Conservation (phyloP, 2,888 invertebrate genomes). For the Fragum fragum region DNA sequence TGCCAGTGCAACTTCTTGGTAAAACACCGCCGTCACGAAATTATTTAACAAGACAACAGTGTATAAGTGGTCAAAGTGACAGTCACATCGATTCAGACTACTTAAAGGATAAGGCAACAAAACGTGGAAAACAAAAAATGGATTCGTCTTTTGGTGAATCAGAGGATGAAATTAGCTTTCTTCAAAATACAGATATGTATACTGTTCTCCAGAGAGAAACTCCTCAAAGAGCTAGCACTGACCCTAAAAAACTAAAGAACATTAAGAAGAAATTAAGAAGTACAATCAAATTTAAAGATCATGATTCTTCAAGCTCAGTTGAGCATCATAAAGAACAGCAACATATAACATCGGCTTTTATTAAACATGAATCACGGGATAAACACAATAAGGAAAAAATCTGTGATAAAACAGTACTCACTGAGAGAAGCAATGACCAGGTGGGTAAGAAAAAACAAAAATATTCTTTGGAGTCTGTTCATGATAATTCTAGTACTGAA, state of each 20-base stretch:
- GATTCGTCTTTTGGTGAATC: slow-evolving; percentile 38
- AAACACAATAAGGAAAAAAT: not conserved
- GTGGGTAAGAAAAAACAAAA: too few relatives aligned
- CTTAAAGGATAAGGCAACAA: not conserved
- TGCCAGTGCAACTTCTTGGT: not conserved
- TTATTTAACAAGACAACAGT: slow-evolving; percentile 32
- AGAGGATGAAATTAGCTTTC: slow-evolving; percentile 41
- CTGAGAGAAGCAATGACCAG: not conserved
- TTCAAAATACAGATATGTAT: slow-evolving; percentile 36
- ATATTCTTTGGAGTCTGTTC: too few relatives aligned
- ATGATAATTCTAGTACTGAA: too few relatives aligned
- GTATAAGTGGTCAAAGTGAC: not conserved
- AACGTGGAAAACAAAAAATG: not conserved
- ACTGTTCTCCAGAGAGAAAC: slow-evolving; percentile 28
- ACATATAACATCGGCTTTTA: slow-evolving; percentile 11
- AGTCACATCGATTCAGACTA: not conserved
- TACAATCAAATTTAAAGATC: slow-evolving; percentile 14
- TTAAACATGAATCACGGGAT: not conserved
- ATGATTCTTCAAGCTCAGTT: not conserved
- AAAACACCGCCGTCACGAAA: not conserved
- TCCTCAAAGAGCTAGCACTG: not conserved
- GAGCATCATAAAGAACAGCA: not conserved
- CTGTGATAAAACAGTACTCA: not conserved
- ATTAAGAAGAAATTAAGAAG: slow-evolving; percentile 9
- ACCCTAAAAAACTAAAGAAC: slow-evolving; percentile 2